A percentile compares a stretch with the other conserved stretches of the same genome.
Conservation (phyloP, 23 tunicate species). For the Corella eumyota region DNA sequence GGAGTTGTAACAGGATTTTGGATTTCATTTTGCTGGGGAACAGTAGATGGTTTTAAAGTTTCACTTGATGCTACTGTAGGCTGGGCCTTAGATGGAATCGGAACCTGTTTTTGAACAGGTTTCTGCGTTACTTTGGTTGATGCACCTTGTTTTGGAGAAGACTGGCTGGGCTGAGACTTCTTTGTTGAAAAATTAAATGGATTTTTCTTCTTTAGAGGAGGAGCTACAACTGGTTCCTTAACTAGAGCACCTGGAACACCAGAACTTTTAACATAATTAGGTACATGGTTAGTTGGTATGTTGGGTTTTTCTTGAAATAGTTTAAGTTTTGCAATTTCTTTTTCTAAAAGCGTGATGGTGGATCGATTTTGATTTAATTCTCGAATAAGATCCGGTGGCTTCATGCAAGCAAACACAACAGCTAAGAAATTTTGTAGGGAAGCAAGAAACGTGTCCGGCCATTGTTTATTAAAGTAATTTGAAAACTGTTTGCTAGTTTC, state of each 20-base stretch:
- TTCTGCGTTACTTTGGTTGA: no score
- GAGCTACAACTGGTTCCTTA: not conserved
- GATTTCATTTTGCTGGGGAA: no score
- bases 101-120: no score
- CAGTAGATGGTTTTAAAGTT: no score
- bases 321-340: not conserved
- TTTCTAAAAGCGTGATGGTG: not conserved
- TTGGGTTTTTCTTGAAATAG: not conserved
- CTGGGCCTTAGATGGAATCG: no score
- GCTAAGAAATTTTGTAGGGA: slow-evolving; percentile 64
- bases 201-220: slow-evolving; percentile 1
- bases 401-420: slow-evolving; percentile 36
- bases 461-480: slow-evolving; percentile 44
- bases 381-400: slow-evolving; percentile 33
- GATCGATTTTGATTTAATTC: slow-evolving; percentile 8
- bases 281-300: no score
- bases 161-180: no score
- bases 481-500: slow-evolving; percentile 47
- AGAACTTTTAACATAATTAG: slow-evolving; percentile 35
- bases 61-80: no score
- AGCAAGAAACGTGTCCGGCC: slow-evolving; percentile 67
- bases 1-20: no score
- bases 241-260: slow-evolving; percentile 50
- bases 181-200: slow-evolving; percentile 3
- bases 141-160: no score